Conservation (phyloP, 2,113 vertebrate species). For the Cairina moschata region DNA sequence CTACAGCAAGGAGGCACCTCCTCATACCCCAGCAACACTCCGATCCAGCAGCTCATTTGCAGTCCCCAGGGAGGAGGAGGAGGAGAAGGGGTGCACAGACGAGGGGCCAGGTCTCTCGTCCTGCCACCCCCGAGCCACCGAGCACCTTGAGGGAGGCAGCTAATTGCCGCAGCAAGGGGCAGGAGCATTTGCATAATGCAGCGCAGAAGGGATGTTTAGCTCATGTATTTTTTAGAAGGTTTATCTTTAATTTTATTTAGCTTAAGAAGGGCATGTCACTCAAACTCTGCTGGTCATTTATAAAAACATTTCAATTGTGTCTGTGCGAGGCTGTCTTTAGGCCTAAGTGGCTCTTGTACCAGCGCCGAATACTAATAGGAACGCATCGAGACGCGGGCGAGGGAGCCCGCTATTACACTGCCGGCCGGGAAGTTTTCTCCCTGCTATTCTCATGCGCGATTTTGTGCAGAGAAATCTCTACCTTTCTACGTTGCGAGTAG, state of each 20-base stretch:
- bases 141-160: conserved; percentile 55
- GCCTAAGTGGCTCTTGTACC: conserved; percentile 63
- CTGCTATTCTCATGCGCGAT: fast-evolving
- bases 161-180: conserved; percentile 35
- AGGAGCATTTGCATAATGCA: conserved; percentile 65
- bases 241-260: conserved; percentile 78
- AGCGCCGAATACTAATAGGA: conserved; percentile 69
- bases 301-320: conserved; percentile 75
- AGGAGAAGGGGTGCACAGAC: background rate
- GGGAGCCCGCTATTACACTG: background rate
- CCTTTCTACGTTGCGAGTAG: fast-evolving
- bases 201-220: conserved; percentile 66
- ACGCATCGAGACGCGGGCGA: fast-evolving
- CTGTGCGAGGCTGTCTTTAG: conserved; percentile 70
- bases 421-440: background rate
- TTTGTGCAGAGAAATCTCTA: fast-evolving
- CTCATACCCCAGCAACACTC: fast-evolving
- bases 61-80: background rate
- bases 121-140: background rate
- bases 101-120: background rate
- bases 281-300: conserved; percentile 71
- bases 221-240: conserved; percentile 79
- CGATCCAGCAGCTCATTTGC: fast-evolving
- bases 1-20: too few species aligned
- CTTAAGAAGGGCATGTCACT: conserved; percentile 79